Evolutionary conservation across 2,797 vertebrate species (phyloP).

Genomic region (Gymnopithys bicolor): DNA sequence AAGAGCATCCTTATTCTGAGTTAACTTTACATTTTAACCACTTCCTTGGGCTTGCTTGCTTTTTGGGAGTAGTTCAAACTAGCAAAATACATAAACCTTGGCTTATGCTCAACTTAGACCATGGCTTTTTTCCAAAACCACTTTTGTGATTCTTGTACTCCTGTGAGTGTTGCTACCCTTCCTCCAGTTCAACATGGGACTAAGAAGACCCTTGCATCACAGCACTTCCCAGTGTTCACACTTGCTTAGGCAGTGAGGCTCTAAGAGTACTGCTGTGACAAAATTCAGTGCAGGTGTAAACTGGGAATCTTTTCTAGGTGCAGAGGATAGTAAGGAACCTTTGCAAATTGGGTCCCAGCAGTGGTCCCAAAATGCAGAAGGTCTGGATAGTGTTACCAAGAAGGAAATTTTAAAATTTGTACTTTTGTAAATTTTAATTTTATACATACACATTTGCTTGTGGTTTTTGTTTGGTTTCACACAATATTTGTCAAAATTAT

Average conservation of each 20-base stretch:
- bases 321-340: background rate
- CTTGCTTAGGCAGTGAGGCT: background rate
- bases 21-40: background rate
- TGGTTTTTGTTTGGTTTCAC: background rate
- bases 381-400: background rate
- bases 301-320: background rate
- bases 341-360: background rate
- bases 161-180: background rate
- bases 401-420: background rate
- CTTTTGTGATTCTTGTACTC: background rate
- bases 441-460: background rate
- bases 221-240: background rate
- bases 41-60: background rate
- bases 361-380: accelerated
- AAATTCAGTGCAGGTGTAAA: background rate
- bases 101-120: background rate
- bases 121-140: background rate
- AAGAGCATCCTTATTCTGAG: background rate
- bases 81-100: background rate
- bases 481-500: background rate
- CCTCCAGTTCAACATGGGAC: background rate
- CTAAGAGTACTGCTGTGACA: background rate
- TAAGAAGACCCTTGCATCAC: background rate
- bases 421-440: background rate
- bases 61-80: background rate